A percentile compares a stretch with the other conserved stretches of the same genome.
phyloP scores from a whole-genome alignment of 2,113 vertebrate genomes.

The Actenoides lindsayi region DNA sequence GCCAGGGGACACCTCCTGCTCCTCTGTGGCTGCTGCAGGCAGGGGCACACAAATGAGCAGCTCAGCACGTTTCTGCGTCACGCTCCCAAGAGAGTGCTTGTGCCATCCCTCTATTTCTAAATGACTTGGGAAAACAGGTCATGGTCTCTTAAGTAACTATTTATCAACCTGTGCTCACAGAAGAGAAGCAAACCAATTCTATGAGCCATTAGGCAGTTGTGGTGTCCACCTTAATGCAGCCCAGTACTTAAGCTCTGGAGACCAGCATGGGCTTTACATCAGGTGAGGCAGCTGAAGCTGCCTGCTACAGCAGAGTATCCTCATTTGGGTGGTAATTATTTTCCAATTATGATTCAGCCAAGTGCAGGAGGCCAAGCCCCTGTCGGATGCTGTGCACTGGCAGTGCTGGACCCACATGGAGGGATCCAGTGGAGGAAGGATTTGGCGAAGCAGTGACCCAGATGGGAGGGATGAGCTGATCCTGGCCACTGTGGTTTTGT shows the following conservation, averaged over 20 bases:
- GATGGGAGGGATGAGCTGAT: not conserved
- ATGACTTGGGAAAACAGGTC: not conserved
- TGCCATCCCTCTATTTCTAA: not conserved
- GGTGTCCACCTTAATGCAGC: not conserved
- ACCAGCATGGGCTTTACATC: accelerated
- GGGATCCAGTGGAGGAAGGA: not conserved
- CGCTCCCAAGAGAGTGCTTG: accelerated
- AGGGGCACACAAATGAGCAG: not conserved
- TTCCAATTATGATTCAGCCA: not conserved
- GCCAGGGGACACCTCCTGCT: not conserved
- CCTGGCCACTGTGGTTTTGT: not conserved
- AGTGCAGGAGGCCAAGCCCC: accelerated
- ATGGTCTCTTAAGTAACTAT: not conserved
- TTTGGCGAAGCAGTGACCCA: not conserved
- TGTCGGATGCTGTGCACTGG: not conserved
- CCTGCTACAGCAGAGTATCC: not conserved
- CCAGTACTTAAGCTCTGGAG: not conserved
- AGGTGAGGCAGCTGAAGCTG: not conserved
- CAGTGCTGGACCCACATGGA: not conserved
- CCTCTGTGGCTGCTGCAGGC: not conserved
- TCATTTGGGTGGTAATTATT: not conserved
- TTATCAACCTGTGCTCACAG: not conserved
- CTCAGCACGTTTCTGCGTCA: accelerated
- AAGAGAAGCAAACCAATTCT: not conserved
- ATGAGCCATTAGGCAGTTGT: not conserved